Evolutionary conservation across 2,888 invertebrate genomes (phyloP).

Genomic region (Pyrocoelia pectoralis): DNA sequence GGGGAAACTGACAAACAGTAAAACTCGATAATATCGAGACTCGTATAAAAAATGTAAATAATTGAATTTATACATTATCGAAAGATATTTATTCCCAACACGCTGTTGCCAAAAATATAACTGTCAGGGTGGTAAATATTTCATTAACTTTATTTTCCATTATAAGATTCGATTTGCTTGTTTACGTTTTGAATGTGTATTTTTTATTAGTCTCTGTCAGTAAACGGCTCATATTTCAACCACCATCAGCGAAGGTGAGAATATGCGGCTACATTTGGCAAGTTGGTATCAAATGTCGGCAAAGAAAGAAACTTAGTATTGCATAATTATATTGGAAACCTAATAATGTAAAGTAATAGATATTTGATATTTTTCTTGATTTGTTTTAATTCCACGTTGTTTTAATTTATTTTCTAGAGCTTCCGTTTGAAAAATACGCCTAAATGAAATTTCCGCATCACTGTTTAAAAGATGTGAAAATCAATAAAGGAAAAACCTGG

Average conservation of each 20-base stretch:
- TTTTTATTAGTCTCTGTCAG: conserved; percentile 2
- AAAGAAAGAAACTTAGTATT: conserved; percentile 12
- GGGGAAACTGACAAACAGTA: too few species aligned
- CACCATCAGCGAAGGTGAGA: conserved; percentile 20
- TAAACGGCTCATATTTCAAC: conserved; percentile 19
- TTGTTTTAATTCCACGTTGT: too few species aligned
- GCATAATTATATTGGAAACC: conserved; percentile 11
- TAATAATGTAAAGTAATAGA: not conserved
- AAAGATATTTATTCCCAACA: not conserved
- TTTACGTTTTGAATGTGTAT: conserved; percentile 3
- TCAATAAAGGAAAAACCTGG: conserved; percentile 3
- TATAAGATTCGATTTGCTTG: conserved; percentile 5
- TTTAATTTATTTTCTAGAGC: too few species aligned
- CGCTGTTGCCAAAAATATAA: not conserved
- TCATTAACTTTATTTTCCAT: not conserved
- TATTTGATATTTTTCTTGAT: not conserved
- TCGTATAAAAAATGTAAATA: not conserved
- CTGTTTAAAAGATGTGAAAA: not conserved
- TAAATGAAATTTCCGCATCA: not conserved
- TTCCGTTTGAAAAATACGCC: not conserved
- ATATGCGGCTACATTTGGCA: conserved; percentile 16
- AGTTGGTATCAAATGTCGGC: conserved; percentile 11
- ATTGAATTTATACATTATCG: not conserved
- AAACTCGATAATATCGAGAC: too few species aligned
- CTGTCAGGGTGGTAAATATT: not conserved